Evolutionary conservation across 1,140 invertebrate genomes (phyloP), one percentile per base, ranked within the genome.

Genomic region (Lethocerus indicus): DNA sequence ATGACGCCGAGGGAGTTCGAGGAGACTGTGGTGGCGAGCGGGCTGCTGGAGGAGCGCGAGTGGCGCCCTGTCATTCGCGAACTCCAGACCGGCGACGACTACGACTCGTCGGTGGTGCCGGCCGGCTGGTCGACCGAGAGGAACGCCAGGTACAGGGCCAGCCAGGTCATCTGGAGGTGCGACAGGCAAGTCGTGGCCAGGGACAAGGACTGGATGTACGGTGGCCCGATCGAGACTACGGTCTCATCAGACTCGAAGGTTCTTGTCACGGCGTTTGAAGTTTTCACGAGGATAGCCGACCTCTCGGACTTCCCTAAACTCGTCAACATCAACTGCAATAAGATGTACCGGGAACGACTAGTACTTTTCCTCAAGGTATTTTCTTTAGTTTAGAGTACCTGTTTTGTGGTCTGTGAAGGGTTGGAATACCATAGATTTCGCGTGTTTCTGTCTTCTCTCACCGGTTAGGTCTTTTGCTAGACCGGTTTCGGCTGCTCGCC

Each of bases 221-320:
- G 37, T 23, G 53, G 51, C 14, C 48, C 43, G 3, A 27, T 56
- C 6, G 36, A 47, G 24, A 44, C 28, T 18, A 25, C 29, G 37
- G 48, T 56, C 6, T 28, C 36, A 14, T 46, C 46, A 13, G 20
- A 32, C 29, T 43, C 42, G 12, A 46, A 45, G 4, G 51, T 53
- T 21, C 28, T 56, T 2, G 32, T 56, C n/a, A 48, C 37, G 14
- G 54, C 51, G 0, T 53, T 56, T 45, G 54, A 56, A 39, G 49
- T 56, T 27, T 50, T 56, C 43, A 56, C 54, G 4, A 32, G 53
- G 16, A 51, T 51, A 14, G 36, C 53, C 13, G 48, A n/a, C 26
- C n/a, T 47, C 12, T 25, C 28, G 4, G 49, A 51, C 28, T 44
- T 42, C 27, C 27, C 29, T n/a, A n/a, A n/a, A n/a, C n/a, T n/a